A percentile compares a stretch with the other conserved stretches of the same genome.
These are phyloP conservation scores for Periparus ater DNA, from an alignment of 2,797 vertebrate species.

Conservation along the genomic window DNA sequence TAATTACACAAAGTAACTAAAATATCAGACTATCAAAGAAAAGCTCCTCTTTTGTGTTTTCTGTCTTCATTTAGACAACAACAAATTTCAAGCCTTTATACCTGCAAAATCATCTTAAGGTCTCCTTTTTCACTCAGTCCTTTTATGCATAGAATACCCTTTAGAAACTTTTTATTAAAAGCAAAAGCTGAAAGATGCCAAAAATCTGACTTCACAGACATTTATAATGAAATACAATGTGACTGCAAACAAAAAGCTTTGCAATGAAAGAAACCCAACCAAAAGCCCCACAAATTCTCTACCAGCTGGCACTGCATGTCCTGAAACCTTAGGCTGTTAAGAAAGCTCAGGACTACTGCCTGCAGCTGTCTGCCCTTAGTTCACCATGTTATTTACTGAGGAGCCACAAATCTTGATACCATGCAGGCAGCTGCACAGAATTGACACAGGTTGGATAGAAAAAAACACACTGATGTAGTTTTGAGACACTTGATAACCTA, in stretches of 20 bases:
- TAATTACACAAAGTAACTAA: background rate
- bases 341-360: background rate
- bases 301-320: background rate
- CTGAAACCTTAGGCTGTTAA: background rate
- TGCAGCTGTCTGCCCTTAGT: background rate
- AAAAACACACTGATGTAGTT: background rate
- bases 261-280: background rate
- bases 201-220: background rate
- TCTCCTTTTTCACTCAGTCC: background rate
- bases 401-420: background rate
- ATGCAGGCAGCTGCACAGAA: background rate
- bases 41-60: background rate
- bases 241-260: background rate
- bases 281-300: background rate
- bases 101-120: background rate
- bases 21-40: background rate
- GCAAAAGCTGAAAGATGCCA: background rate
- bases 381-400: background rate
- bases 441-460: accelerated
- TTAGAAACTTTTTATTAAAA: background rate
- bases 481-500: background rate
- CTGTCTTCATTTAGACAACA: background rate
- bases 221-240: background rate
- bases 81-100: background rate
- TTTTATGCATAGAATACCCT: background rate